A percentile compares a stretch with the other conserved stretches of the same genome.
Evolutionary conservation across 2,797 vertebrate genomes (phyloP).

Genomic region (Gephyroberyx darwinii): DNA sequence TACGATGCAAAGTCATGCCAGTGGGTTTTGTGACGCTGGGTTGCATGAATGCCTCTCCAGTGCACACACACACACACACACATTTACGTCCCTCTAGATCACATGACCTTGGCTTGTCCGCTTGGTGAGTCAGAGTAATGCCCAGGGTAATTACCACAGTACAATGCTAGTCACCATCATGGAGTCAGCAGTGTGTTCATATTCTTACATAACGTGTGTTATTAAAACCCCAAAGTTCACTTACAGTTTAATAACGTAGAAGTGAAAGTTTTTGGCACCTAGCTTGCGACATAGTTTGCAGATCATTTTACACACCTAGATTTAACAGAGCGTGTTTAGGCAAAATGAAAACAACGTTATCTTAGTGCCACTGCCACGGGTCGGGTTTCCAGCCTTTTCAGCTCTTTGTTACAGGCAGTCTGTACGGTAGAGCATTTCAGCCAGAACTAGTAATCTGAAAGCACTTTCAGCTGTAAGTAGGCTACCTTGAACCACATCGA

Average conservation of each 20-base stretch:
- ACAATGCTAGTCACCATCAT: not conserved
- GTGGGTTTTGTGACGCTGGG: slow-evolving; percentile 16
- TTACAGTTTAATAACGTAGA: not conserved
- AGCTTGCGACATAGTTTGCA: slow-evolving; percentile 23
- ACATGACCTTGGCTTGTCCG: slow-evolving; percentile 28
- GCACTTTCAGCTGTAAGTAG: slow-evolving; percentile 14
- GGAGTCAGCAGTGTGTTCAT: not conserved
- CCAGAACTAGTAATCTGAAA: slow-evolving; percentile 38
- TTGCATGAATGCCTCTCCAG: not conserved
- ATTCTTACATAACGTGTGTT: not conserved
- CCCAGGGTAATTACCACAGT: slow-evolving; percentile 2
- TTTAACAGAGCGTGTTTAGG: slow-evolving; percentile 25
- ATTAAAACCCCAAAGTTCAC: not conserved
- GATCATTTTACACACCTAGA: slow-evolving; percentile 32
- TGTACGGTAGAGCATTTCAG: slow-evolving; percentile 27
- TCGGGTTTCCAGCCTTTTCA: slow-evolving; percentile 17
- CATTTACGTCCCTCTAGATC: slow-evolving; percentile 2
- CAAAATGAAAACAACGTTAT: slow-evolving; percentile 7
- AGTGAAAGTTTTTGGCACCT: slow-evolving; percentile 23
- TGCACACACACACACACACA: slow-evolving; percentile 9
- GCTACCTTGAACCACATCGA: slow-evolving; percentile 37
- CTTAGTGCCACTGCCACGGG: not conserved
- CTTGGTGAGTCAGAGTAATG: slow-evolving; percentile 6
- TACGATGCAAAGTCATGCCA: slow-evolving; percentile 3
- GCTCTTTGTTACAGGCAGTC: slow-evolving; percentile 4